A percentile compares a stretch with the other conserved stretches of the same genome.
Evolutionary conservation across 2,797 vertebrate species (phyloP).

Genomic region (Sciurus carolinensis): DNA sequence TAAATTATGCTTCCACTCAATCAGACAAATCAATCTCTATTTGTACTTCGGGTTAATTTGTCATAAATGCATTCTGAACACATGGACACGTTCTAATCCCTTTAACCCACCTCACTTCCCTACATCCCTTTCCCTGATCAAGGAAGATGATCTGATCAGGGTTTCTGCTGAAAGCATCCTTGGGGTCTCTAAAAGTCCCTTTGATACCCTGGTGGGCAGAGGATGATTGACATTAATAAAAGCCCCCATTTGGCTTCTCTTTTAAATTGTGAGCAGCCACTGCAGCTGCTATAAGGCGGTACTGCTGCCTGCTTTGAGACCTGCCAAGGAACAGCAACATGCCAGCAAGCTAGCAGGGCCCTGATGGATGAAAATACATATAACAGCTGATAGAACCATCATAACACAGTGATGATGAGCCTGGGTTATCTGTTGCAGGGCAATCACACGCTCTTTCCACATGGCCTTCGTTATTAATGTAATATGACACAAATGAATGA

Average conservation of each 20-base stretch:
- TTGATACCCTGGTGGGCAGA: slow-evolving; percentile 78
- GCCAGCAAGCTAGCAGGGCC: slow-evolving; percentile 67
- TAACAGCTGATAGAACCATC: slow-evolving; percentile 83
- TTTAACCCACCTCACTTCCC: slow-evolving; percentile 82
- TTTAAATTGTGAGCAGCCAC: slow-evolving; percentile 64
- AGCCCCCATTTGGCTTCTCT: slow-evolving; percentile 51
- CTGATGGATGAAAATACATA: slow-evolving; percentile 86
- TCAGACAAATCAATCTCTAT: slow-evolving; percentile 84
- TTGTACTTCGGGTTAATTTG: slow-evolving; percentile 83
- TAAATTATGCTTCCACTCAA: slow-evolving; percentile 67
- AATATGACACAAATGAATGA: slow-evolving; percentile 86
- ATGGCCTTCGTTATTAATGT: slow-evolving; percentile 82
- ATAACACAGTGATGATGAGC: slow-evolving; percentile 84
- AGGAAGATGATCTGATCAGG: slow-evolving; percentile 86
- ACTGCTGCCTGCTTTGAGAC: slow-evolving; percentile 73
- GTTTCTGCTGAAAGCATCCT: slow-evolving; percentile 77
- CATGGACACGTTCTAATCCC: slow-evolving; percentile 84
- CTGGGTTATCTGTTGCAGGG: slow-evolving; percentile 84
- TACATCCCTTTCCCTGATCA: slow-evolving; percentile 70
- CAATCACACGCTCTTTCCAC: slow-evolving; percentile 73
- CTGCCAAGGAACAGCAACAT: slow-evolving; percentile 72
- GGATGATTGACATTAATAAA: slow-evolving; percentile 84
- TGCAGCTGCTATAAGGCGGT: slow-evolving; percentile 68
- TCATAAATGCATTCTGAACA: slow-evolving; percentile 82
- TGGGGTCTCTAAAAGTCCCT: slow-evolving; percentile 72